phyloP scores from a whole-genome alignment of 2,797 vertebrate species.

The Sebastes melanostomus region DNA sequence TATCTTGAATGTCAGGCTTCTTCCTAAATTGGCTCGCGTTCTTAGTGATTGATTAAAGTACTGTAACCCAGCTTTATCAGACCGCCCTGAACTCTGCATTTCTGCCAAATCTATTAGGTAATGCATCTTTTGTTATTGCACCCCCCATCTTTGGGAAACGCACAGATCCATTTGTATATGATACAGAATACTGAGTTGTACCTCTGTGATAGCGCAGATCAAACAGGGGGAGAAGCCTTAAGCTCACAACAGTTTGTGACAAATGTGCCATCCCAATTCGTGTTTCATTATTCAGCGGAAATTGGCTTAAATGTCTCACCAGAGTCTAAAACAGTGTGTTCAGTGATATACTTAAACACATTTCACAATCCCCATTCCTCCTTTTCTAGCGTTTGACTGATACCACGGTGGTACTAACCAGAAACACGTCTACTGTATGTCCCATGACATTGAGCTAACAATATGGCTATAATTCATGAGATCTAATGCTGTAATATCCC shows the following conservation, averaged over 20 bases:
- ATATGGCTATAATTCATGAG: constrained; percentile 66
- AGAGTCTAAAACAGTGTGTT: constrained; percentile 23
- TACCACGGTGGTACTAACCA: constrained; percentile 16
- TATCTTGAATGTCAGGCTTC: constrained; percentile 81
- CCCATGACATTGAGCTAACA: constrained; percentile 70
- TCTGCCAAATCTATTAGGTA: constrained; percentile 87
- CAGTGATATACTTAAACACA: constrained; percentile 27
- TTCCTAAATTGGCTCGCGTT: constrained; percentile 82
- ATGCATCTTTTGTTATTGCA: constrained; percentile 83
- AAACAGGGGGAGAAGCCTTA: constrained; percentile 32
- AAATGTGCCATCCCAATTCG: constrained; percentile 44
- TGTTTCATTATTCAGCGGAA: constrained; percentile 33
- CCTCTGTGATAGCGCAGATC: constrained; percentile 33
- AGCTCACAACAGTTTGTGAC: constrained; percentile 47
- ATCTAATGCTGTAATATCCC: constrained; percentile 73
- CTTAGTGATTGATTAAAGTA: constrained; percentile 87
- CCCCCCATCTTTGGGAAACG: constrained; percentile 47
- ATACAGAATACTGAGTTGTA: constrained; percentile 35
- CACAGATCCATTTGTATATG: constrained; percentile 55
- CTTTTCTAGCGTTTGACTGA: constrained; percentile 44
- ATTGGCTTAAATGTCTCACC: constrained; percentile 52
- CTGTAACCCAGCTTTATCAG: constrained; percentile 82
- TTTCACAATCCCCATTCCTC: constrained; percentile 25
- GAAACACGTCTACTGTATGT: constrained; percentile 20
- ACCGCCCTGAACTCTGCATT: constrained; percentile 73